A percentile compares a stretch with the other conserved stretches of the same genome.
Evolutionary conservation across 1,140 invertebrate species (phyloP).

Genomic region (Frieseomelitta varia): DNA sequence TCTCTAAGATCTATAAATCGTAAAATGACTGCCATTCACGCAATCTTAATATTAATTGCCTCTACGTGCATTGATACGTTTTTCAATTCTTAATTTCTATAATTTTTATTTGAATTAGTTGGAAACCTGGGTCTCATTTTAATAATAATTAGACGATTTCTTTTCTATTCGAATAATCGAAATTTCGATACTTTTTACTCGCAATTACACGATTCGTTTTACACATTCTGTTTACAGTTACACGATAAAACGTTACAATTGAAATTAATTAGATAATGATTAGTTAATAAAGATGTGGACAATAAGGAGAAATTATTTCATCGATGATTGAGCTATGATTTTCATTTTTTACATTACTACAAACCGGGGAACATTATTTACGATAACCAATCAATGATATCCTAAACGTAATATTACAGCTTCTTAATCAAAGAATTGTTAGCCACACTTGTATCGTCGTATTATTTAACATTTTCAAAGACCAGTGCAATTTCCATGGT

Average conservation of each 20-base stretch:
- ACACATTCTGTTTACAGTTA: no score
- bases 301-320: no score
- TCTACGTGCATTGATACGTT: background rate
- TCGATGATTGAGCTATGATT: no score
- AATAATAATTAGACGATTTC: no score
- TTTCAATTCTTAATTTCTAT: background rate
- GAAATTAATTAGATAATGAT: no score
- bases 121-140: background rate
- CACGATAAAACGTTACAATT: no score
- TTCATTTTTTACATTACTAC: no score
- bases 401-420: background rate
- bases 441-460: background rate
- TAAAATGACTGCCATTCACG: background rate
- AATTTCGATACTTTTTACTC: no score
- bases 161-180: no score
- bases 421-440: background rate
- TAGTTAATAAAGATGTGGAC: no score
- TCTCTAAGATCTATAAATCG: background rate
- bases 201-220: no score
- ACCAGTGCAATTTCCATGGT: background rate
- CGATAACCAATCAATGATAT: background rate
- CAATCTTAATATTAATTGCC: slow-evolving; percentile 13
- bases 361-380: background rate
- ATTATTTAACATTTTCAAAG: background rate
- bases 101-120: background rate